Percentiles rank a stretch among this genome's conserved stretches.
These are phyloP conservation scores for Adelges cooleyi DNA, from an alignment of 1,140 invertebrate genomes.

Conservation along the genomic window DNA sequence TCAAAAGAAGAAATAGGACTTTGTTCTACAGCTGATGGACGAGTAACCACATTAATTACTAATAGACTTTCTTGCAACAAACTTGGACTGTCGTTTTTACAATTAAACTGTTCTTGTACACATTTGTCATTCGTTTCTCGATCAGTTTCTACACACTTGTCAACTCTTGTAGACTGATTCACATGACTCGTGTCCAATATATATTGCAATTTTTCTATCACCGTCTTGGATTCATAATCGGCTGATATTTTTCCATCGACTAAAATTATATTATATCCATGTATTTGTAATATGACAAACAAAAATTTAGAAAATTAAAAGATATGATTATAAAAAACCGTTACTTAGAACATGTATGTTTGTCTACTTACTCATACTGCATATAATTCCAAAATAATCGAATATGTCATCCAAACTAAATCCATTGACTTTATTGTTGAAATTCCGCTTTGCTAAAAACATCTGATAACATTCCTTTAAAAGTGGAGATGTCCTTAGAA, in stretches of 20 bases:
- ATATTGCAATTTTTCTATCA: slow-evolving; percentile 9
- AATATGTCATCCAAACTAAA: slow-evolving; percentile 9
- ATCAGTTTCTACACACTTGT: slow-evolving; percentile 3
- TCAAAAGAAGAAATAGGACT: too few relatives aligned
- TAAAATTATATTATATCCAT: too few relatives aligned
- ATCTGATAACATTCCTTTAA: slow-evolving; percentile 24
- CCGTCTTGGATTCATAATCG: slow-evolving; percentile 9
- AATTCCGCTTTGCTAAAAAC: slow-evolving; percentile 9
- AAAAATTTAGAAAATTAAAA: too few relatives aligned
- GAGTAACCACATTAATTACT: too few relatives aligned
- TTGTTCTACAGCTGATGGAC: too few relatives aligned
- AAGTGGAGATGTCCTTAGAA: slow-evolving; percentile 11
- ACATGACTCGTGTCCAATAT: background rate
- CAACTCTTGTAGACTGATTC: background rate
- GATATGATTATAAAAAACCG: too few relatives aligned
- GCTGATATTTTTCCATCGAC: background rate
- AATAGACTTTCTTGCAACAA: background rate
- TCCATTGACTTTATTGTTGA: slow-evolving; percentile 15
- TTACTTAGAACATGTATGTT: too few relatives aligned
- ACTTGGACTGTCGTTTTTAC: background rate
- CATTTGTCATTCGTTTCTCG: background rate
- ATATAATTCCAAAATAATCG: slow-evolving; percentile 17
- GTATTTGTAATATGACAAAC: too few relatives aligned
- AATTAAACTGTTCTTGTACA: background rate
- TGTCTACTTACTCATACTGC: slow-evolving; percentile 2